Conservation (phyloP, 2,797 vertebrate genomes). For the Bufotes viridis region DNA sequence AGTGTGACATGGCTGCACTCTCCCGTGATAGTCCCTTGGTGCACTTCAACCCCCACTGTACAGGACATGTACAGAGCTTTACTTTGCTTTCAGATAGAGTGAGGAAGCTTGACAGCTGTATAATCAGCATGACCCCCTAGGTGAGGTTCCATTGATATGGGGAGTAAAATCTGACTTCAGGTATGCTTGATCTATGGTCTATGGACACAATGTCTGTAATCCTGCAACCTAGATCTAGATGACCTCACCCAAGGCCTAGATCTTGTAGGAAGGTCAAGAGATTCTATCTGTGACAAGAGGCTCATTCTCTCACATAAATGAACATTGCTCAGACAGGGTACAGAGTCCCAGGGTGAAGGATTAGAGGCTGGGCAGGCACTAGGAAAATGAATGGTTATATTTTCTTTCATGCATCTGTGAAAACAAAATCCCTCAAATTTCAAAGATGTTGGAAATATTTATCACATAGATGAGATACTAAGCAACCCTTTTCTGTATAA, state of each 20-base stretch:
- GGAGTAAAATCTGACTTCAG: background rate
- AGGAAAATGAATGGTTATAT: background rate
- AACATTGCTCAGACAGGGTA: slow-evolving; percentile 4
- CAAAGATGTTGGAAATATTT: too few relatives aligned
- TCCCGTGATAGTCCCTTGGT: too few relatives aligned
- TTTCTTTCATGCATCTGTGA: background rate
- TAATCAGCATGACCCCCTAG: background rate
- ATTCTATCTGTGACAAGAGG: background rate
- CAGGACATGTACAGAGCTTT: too few relatives aligned
- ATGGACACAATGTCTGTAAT: slow-evolving; percentile 1
- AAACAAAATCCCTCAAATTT: background rate
- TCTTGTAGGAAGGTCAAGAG: background rate
- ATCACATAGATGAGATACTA: background rate
- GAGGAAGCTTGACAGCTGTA: too few relatives aligned
- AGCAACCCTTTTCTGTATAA: too few relatives aligned
- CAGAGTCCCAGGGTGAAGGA: background rate
- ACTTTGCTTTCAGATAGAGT: too few relatives aligned
- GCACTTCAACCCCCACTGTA: too few relatives aligned
- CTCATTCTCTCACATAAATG: background rate
- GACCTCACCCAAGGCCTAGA: background rate
- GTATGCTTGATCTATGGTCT: background rate
- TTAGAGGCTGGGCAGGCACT: background rate
- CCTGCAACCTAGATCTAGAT: background rate
- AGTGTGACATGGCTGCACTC: too few relatives aligned
- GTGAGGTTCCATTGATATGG: background rate